phyloP scores from a whole-genome alignment of 1,140 invertebrate genomes.

The Hyles euphorbiae region DNA sequence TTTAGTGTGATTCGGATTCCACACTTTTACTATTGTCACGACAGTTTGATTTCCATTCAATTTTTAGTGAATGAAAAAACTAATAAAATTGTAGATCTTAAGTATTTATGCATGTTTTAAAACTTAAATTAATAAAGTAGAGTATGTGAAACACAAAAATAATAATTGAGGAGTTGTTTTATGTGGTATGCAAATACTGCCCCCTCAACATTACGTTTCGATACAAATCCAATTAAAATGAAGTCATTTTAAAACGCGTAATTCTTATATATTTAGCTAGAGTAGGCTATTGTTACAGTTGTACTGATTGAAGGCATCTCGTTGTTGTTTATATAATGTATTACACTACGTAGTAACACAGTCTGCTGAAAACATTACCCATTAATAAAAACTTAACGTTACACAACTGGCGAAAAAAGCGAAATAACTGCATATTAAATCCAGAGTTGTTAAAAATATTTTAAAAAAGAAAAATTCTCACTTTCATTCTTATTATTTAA shows the following conservation, averaged over 20 bases:
- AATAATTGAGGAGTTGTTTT: too few relatives aligned
- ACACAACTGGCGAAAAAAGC: slow-evolving; percentile 52
- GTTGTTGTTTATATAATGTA: slow-evolving; percentile 62
- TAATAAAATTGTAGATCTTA: too few relatives aligned
- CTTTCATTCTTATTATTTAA: slow-evolving; percentile 63
- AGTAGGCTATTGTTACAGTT: slow-evolving; percentile 68
- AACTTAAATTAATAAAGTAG: too few relatives aligned
- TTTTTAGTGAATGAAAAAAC: too few relatives aligned
- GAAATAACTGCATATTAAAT: slow-evolving; percentile 32
- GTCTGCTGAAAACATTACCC: slow-evolving; percentile 50
- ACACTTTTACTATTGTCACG: too few relatives aligned
- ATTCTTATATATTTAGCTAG: slow-evolving; percentile 60
- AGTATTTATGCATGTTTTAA: too few relatives aligned
- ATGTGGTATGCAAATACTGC: too few relatives aligned
- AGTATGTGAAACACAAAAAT: too few relatives aligned
- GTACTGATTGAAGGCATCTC: slow-evolving; percentile 72
- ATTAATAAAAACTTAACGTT: slow-evolving; percentile 33
- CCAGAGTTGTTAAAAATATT: slow-evolving; percentile 26
- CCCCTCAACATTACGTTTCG: too few relatives aligned
- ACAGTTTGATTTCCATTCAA: too few relatives aligned
- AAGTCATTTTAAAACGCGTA: slow-evolving; percentile 40
- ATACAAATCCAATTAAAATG: too few relatives aligned
- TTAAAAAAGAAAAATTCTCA: slow-evolving; percentile 56
- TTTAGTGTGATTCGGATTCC: too few relatives aligned
- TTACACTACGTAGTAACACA: slow-evolving; percentile 70